Evolutionary conservation across 2,888 invertebrate genomes (phyloP).

Genomic region (Vandiemenella viatica): DNA sequence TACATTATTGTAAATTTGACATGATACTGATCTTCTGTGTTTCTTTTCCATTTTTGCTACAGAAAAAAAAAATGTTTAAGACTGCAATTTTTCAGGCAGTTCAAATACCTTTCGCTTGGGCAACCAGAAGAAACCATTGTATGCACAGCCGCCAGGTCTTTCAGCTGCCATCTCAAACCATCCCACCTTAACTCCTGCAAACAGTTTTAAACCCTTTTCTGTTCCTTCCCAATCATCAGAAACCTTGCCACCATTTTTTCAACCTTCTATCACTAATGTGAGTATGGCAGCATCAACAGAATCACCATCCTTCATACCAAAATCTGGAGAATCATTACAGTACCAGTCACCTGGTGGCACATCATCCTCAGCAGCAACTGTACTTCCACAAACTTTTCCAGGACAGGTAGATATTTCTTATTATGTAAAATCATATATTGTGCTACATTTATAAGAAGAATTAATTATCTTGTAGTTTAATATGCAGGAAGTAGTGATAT

Average conservation of each 20-base stretch:
- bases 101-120: conserved; percentile 47
- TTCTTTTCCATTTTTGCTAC: too few species aligned
- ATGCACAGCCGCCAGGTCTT: conserved; percentile 65
- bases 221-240: not conserved
- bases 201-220: too few species aligned
- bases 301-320: not conserved
- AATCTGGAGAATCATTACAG: not conserved
- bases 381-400: not conserved
- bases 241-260: not conserved
- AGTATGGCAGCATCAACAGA: not conserved
- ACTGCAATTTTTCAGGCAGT: conserved; percentile 19
- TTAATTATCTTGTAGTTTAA: too few species aligned
- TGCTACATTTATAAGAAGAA: too few species aligned
- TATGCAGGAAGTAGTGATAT: too few species aligned
- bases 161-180: conserved; percentile 11
- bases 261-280: not conserved
- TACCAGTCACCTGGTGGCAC: not conserved
- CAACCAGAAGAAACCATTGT: conserved; percentile 50
- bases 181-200: too few species aligned
- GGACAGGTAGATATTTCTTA: not conserved
- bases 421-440: too few species aligned
- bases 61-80: too few species aligned
- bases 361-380: not conserved
- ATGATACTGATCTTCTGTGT: too few species aligned
- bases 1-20: too few species aligned